Percentiles rank a stretch among this genome's conserved stretches.
These are phyloP conservation scores for Thalassophryne amazonica DNA, from an alignment of 2,797 vertebrate species.

Conservation along the genomic window DNA sequence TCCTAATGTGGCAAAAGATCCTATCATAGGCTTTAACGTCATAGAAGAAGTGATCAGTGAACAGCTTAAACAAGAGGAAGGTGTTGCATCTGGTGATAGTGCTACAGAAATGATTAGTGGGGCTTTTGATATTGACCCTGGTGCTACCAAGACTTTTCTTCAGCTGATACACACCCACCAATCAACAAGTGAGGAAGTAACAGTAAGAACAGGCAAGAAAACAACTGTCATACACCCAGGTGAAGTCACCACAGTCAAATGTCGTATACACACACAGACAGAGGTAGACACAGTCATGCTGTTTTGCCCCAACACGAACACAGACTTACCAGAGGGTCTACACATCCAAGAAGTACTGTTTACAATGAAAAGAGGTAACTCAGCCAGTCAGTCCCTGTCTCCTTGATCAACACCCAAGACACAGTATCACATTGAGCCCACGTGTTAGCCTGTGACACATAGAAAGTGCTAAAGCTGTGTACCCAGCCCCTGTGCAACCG, in stretches of 20 bases:
- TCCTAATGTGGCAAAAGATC: constrained; percentile 2
- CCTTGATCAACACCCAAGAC: not conserved
- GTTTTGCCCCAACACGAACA: not conserved
- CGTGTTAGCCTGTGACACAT: no score
- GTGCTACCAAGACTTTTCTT: not conserved
- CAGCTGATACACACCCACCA: not conserved
- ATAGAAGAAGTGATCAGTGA: constrained; percentile 2
- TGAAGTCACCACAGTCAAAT: not conserved
- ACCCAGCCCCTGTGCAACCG: no score
- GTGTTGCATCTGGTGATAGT: not conserved
- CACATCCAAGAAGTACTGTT: not conserved
- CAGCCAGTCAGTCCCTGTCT: not conserved
- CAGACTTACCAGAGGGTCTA: not conserved
- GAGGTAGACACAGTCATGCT: not conserved
- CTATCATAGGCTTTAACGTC: constrained; percentile 6
- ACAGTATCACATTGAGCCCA: no score
- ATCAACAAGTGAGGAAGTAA: not conserved
- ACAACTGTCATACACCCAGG: not conserved
- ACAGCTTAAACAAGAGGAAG: not conserved
- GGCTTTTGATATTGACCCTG: not conserved
- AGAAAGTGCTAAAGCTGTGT: not conserved
- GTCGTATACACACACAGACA: not conserved
- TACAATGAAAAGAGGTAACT: not conserved
- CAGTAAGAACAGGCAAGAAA: not conserved
- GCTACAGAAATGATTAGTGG: not conserved